These are phyloP conservation scores for Aleiodes sp. DNA, from an alignment of 1,140 invertebrate species.

Conservation along the genomic window DNA sequence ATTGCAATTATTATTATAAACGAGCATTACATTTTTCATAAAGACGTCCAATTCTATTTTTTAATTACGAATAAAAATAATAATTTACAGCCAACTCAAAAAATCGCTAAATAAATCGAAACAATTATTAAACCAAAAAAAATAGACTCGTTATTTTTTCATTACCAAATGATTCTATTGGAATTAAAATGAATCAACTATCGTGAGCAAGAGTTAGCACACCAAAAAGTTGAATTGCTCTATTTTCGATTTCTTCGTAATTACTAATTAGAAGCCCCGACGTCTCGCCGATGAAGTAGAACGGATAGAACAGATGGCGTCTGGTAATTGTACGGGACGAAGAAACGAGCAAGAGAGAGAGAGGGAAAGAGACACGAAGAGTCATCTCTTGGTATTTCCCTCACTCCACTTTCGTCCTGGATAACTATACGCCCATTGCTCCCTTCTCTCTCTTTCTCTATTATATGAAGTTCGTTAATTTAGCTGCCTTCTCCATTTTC, in stretches of 20 bases:
- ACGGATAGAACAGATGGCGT: constrained; percentile 39
- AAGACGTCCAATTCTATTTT: no score
- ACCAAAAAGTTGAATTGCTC: constrained; percentile 23
- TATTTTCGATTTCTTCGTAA: constrained; percentile 41
- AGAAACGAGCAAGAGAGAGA: constrained; percentile 3
- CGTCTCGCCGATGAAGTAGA: constrained; percentile 40
- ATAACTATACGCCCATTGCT: background rate
- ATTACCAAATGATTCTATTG: constrained; percentile 42
- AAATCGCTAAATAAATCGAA: no score
- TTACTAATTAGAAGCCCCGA: constrained; percentile 39
- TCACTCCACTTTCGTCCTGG: background rate
- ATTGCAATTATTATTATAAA: no score
- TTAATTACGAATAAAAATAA: no score
- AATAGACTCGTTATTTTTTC: no score
- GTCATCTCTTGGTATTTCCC: background rate
- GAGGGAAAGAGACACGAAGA: background rate
- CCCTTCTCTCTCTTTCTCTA: background rate
- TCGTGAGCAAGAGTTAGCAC: no score
- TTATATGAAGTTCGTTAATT: constrained; percentile 29
- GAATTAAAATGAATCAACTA: constrained; percentile 22
- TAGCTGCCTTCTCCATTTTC: constrained; percentile 6
- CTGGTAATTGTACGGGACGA: constrained; percentile 37
- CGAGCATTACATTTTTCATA: no score
- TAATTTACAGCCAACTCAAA: no score
- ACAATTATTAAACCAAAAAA: no score